Evolutionary conservation across 1,140 invertebrate species (phyloP).

Genomic region (Mya arenaria): DNA sequence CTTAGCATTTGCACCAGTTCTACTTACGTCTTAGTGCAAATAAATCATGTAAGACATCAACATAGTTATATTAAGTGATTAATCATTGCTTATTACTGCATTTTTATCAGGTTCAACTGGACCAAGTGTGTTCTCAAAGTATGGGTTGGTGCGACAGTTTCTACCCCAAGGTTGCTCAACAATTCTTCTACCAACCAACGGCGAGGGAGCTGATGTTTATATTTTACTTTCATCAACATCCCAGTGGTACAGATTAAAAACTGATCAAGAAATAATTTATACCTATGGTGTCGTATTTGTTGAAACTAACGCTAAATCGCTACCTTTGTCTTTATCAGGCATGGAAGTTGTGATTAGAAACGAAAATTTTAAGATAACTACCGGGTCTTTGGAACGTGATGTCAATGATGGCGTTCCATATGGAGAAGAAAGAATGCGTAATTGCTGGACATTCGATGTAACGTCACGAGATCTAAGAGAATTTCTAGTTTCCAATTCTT

Average conservation of each 20-base stretch:
- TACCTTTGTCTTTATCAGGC: constrained; percentile 34
- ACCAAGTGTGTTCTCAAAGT: no score
- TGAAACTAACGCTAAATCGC: constrained; percentile 17
- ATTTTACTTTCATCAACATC: constrained; percentile 38
- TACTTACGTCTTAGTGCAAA: no score
- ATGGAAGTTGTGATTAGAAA: background rate
- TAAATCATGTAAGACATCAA: no score
- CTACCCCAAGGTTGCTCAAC: no score
- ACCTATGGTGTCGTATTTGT: constrained; percentile 36
- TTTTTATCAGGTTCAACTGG: no score
- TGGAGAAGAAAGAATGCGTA: background rate
- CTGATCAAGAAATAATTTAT: background rate
- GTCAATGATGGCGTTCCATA: background rate
- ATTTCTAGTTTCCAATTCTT: constrained; percentile 18
- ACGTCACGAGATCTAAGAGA: constrained; percentile 16
- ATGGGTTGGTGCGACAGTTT: no score
- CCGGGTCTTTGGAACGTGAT: background rate
- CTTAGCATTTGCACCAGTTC: no score
- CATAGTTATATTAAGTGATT: no score
- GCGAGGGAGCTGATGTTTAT: background rate
- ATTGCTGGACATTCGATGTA: constrained; percentile 17
- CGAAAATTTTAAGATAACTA: background rate
- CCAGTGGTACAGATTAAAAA: background rate
- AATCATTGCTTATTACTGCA: no score
- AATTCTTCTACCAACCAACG: no score